Percentiles rank a stretch among this genome's conserved stretches.
These are phyloP conservation scores for Cyphomyrmex costatus DNA, from an alignment of 1,140 invertebrate species.

Conservation along the genomic window DNA sequence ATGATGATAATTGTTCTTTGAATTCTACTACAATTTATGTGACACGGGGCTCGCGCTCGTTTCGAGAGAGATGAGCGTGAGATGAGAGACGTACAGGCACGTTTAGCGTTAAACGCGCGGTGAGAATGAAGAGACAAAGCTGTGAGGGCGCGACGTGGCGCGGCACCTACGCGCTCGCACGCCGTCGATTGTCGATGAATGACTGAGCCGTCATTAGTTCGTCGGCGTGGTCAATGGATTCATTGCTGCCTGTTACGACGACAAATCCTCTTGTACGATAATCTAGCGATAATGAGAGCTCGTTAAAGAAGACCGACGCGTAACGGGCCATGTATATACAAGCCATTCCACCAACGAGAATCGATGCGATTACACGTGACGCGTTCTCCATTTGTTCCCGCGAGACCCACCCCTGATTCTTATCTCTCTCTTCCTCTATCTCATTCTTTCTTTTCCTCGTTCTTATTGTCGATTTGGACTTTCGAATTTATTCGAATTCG, in stretches of 20 bases:
- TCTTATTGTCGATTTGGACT: not conserved
- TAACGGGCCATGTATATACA: constrained; percentile 69
- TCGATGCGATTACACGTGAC: constrained; percentile 69
- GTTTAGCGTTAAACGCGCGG: constrained; percentile 39
- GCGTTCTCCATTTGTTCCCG: constrained; percentile 35
- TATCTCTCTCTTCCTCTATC: not conserved
- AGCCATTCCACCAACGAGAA: constrained; percentile 40
- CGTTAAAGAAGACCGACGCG: constrained; percentile 75
- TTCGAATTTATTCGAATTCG: constrained; percentile 13
- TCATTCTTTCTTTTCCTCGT: not conserved
- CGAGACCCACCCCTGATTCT: not conserved
- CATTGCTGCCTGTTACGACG: constrained; percentile 80
- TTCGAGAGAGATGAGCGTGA: constrained; percentile 48
- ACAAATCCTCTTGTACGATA: constrained; percentile 82
- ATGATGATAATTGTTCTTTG: not conserved
- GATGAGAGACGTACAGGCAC: constrained; percentile 19
- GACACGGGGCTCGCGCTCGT: not conserved
- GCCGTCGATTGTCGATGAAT: constrained; percentile 78
- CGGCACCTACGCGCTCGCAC: constrained; percentile 56
- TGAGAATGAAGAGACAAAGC: constrained; percentile 48
- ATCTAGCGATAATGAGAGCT: constrained; percentile 83
- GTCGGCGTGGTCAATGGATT: constrained; percentile 81
- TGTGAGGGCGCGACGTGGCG: constrained; percentile 21
- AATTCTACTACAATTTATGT: not conserved
- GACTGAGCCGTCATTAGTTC: constrained; percentile 78